Evolutionary conservation across 2,113 vertebrate genomes (phyloP).

Genomic region (Forbesichthys papilliferus): DNA sequence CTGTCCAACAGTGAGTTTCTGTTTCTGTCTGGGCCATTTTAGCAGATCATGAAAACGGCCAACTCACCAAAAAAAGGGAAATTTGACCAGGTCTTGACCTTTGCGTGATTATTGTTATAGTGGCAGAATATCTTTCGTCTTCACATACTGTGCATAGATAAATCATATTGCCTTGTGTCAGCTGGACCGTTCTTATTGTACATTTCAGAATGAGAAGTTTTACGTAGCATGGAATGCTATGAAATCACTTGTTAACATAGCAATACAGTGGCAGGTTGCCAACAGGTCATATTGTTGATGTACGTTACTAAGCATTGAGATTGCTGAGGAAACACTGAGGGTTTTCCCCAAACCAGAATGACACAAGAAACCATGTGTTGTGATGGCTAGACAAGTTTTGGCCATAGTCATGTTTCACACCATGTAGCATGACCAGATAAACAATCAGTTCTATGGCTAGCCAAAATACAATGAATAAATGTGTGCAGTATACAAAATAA

Average conservation of each 20-base stretch:
- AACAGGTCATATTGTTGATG: constrained; percentile 9
- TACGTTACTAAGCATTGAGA: constrained; percentile 13
- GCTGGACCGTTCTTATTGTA: constrained; percentile 11
- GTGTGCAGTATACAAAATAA: background rate
- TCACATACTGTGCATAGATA: constrained; percentile 53
- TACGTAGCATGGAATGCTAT: constrained; percentile 5
- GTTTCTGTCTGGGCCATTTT: constrained; percentile 6
- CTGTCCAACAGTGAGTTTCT: constrained; percentile 1
- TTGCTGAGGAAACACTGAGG: background rate
- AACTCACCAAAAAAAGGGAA: constrained; percentile 9
- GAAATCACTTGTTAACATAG: background rate
- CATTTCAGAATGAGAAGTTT: constrained; percentile 11
- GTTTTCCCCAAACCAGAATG: constrained; percentile 9
- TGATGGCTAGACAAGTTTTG: constrained; percentile 12
- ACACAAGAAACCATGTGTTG: constrained; percentile 17
- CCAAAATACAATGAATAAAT: constrained; percentile 18
- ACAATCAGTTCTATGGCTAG: constrained; percentile 24
- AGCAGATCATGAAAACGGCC: constrained; percentile 19
- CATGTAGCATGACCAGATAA: constrained; percentile 32
- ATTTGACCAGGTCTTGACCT: constrained; percentile 21
- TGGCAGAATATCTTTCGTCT: constrained; percentile 30
- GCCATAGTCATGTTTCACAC: constrained; percentile 38
- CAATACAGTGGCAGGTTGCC: background rate
- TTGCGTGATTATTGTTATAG: constrained; percentile 4
- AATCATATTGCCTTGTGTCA: constrained; percentile 36